Evolutionary conservation across 2,888 invertebrate species (phyloP), one percentile per base, ranked within the genome.

Genomic region (Apotomis capreana): DNA sequence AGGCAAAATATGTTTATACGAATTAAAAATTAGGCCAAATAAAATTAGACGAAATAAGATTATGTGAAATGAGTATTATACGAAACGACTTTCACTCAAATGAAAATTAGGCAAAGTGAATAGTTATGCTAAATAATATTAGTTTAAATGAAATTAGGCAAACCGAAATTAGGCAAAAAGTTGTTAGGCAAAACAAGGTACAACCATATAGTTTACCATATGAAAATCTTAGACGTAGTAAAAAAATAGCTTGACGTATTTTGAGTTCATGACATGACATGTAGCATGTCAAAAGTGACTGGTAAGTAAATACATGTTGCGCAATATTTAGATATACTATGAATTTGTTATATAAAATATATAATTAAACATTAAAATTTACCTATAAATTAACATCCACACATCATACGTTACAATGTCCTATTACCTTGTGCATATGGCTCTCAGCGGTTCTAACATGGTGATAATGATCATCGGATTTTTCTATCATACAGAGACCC

Each of bases 401-500:
- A 58, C 37, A 26, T 37, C 6, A 58, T 12, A 37, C 37, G 37
- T 58, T 65, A 12, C 26, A 69, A 89, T 88, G 87, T 55, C 78
- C 3, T 74, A 74, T 52, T 83, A 79, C 74, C 54, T 85, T 6
- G 76, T 86, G 3, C 84, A 85, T 75, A 84, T 90, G 86, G 75
- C 78, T 52, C 54, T 87, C n/a, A 81, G 89, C 40, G 85, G 87
- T 13, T 10, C 82, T 0, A 67, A 78, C 0, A 65, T 89, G 0
- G 70, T 80, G 0, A 58, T 85, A 63, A 83, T 87, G 85, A 15
- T 78, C 2, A 5, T 84, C 0, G 84, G 81, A 0, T 78, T 84
- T 12, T 85, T 83, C 64, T 83, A 76, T 62, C 83, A 79, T 69
- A 87, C 89, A 2, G 89, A 88, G 73, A 70, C 75, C 69, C 58